These are phyloP conservation scores for Tetragnatha versicolor DNA, from an alignment of 1,140 invertebrate genomes.

Conservation along the genomic window DNA sequence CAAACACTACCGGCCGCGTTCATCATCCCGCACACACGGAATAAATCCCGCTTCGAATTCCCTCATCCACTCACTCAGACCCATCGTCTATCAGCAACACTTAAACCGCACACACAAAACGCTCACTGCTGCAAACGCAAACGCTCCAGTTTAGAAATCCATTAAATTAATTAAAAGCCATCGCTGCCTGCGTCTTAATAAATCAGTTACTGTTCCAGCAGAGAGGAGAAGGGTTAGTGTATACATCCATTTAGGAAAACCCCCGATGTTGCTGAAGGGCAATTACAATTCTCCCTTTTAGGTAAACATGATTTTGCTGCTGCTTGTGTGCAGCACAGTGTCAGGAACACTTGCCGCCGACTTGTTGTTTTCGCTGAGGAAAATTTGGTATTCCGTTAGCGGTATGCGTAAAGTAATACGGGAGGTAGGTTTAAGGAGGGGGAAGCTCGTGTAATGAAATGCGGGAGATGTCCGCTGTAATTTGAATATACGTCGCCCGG, in stretches of 20 bases:
- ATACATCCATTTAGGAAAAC: slow-evolving; percentile 33
- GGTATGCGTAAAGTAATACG: neutral
- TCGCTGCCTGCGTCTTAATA: slow-evolving; percentile 44
- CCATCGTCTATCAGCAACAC: slow-evolving; percentile 14
- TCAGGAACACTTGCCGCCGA: slow-evolving; percentile 34
- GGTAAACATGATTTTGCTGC: slow-evolving; percentile 42
- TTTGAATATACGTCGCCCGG: slow-evolving; percentile 19
- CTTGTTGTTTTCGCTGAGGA: slow-evolving; percentile 20
- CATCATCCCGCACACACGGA: no score
- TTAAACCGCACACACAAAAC: slow-evolving; percentile 1
- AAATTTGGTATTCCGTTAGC: neutral
- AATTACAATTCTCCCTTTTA: slow-evolving; percentile 43
- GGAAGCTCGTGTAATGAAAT: slow-evolving; percentile 5
- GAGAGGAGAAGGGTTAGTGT: slow-evolving; percentile 14
- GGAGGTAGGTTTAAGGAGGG: neutral
- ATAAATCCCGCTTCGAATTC: no score
- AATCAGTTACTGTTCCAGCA: slow-evolving; percentile 41
- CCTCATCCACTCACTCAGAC: no score
- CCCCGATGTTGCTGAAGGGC: slow-evolving; percentile 43
- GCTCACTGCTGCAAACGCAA: slow-evolving; percentile 6
- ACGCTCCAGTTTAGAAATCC: slow-evolving; percentile 49
- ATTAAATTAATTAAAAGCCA: slow-evolving; percentile 53
- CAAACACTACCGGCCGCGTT: no score
- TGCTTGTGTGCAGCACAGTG: slow-evolving; percentile 29
- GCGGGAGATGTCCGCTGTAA: slow-evolving; percentile 5